A percentile compares a stretch with the other conserved stretches of the same genome.
Evolutionary conservation across 2,113 vertebrate species (phyloP).

Genomic region (Ascaphus truei): DNA sequence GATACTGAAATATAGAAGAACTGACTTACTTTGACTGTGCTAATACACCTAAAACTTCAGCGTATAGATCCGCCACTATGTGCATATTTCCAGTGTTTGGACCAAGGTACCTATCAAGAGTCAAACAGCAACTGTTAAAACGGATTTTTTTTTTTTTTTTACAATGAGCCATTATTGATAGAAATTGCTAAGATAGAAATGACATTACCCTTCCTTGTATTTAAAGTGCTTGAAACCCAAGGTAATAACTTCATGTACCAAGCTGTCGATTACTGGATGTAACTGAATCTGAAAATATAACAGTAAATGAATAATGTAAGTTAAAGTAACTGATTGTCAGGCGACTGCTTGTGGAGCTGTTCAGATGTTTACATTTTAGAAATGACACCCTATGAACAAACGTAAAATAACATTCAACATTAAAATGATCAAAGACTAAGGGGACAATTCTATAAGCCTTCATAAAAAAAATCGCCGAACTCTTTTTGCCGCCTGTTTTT

Average conservation of each 20-base stretch:
- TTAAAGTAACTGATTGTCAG: too few relatives aligned
- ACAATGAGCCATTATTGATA: not conserved
- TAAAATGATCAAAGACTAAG: too few relatives aligned
- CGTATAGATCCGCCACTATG: conserved; percentile 95
- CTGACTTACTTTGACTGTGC: conserved; percentile 92
- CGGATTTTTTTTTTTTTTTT: too few relatives aligned
- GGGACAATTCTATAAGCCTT: too few relatives aligned
- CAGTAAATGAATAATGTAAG: conserved; percentile 22
- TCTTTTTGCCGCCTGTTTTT: too few relatives aligned
- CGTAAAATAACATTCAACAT: too few relatives aligned
- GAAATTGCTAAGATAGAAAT: too few relatives aligned
- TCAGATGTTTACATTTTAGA: too few relatives aligned
- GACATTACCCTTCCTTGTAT: conserved; percentile 94
- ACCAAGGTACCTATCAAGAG: conserved; percentile 81
- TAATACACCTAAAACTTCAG: conserved; percentile 92
- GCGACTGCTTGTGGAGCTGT: too few relatives aligned
- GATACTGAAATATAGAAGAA: too few relatives aligned
- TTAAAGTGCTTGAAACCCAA: conserved; percentile 98
- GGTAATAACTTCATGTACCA: conserved; percentile 96
- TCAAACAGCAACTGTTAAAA: not conserved
- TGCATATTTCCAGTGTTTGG: conserved; percentile 99
- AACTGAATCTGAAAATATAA: conserved; percentile 82
- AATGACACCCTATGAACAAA: too few relatives aligned
- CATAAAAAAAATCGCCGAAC: too few relatives aligned
- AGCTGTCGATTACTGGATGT: conserved; percentile 92